Conservation (phyloP, 2,888 invertebrate species). For the Limnephilus auricula region DNA sequence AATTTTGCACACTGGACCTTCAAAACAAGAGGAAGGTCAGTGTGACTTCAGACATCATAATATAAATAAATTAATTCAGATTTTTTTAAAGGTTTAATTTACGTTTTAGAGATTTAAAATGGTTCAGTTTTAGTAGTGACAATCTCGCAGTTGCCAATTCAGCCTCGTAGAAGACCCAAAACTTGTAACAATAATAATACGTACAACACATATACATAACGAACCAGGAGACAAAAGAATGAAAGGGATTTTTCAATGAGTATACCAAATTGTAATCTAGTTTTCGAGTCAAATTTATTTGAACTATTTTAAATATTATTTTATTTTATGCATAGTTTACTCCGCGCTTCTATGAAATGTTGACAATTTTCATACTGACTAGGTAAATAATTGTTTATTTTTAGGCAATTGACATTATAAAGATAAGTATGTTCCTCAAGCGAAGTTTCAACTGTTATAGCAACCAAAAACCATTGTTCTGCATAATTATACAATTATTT, state of each 20-base stretch:
- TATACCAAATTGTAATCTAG: constrained; percentile 34
- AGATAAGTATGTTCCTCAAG: constrained; percentile 13
- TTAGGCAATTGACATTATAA: constrained; percentile 12
- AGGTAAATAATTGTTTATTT: constrained; percentile 24
- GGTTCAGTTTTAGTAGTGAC: background rate
- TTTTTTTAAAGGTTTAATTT: no score
- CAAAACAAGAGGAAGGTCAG: no score
- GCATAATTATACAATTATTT: background rate
- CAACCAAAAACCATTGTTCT: background rate
- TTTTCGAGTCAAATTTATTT: constrained; percentile 24
- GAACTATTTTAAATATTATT: background rate
- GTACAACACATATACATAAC: background rate
- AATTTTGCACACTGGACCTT: no score
- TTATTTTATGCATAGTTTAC: constrained; percentile 26
- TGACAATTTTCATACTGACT: constrained; percentile 26
- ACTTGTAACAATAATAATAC: background rate
- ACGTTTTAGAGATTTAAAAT: background rate
- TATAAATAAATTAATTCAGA: no score
- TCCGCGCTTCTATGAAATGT: background rate
- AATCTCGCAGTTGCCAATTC: background rate
- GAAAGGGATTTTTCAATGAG: constrained; percentile 8
- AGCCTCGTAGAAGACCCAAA: background rate
- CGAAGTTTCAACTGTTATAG: background rate
- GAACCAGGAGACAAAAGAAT: background rate
- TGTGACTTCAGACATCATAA: no score